Percentiles rank a stretch among this genome's conserved stretches.
phyloP scores from a whole-genome alignment of 1,140 invertebrate species.

The Oppia nitens region DNA sequence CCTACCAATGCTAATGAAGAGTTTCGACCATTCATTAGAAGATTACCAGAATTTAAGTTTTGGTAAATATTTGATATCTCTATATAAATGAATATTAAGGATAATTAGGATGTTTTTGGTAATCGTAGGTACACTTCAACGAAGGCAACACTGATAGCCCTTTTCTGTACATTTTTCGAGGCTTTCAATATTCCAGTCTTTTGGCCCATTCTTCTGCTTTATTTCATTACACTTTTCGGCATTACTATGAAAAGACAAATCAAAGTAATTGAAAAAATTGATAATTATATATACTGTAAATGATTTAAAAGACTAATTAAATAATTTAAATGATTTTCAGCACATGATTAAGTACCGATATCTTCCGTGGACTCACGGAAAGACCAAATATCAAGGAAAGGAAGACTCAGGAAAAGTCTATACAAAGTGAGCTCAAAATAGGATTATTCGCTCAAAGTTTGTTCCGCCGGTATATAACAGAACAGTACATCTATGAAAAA shows the following conservation, averaged over 20 bases:
- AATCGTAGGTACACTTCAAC: constrained; percentile 59
- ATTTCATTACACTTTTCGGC: constrained; percentile 93
- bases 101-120: constrained; percentile 17
- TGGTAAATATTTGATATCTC: constrained; percentile 42
- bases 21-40: constrained; percentile 92
- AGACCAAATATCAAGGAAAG: constrained; percentile 55
- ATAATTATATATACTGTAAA: no score
- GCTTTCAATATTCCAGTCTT: constrained; percentile 98
- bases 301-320: not conserved
- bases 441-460: not conserved
- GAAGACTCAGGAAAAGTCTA: constrained; percentile 31
- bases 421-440: constrained; percentile 20
- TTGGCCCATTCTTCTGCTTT: constrained; percentile 99
- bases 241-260: constrained; percentile 99
- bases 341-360: constrained; percentile 99
- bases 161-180: constrained; percentile 91
- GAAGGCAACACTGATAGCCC: constrained; percentile 79
- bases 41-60: constrained; percentile 98
- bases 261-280: constrained; percentile 50
- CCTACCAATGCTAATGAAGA: constrained; percentile 90
- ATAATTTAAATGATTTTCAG: constrained; percentile 39
- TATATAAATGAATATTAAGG: not conserved
- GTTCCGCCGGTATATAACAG: not conserved
- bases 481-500: not conserved
- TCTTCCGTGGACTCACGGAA: constrained; percentile 93